Conservation (phyloP, 2,797 vertebrate genomes). For the Eulemur albifrons region DNA sequence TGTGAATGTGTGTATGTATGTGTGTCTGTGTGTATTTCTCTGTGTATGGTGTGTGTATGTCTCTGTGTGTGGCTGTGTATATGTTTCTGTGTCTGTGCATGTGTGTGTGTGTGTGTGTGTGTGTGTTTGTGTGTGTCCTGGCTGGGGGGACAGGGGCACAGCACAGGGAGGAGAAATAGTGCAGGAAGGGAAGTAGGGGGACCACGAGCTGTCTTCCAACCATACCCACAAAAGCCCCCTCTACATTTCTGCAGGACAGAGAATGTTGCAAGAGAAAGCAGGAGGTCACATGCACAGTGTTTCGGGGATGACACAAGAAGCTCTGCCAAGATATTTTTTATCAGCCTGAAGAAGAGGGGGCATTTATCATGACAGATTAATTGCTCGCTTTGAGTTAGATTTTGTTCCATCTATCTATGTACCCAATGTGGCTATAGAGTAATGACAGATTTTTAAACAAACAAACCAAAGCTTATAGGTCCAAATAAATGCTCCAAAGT, state of each 20-base stretch:
- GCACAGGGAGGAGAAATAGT: background rate
- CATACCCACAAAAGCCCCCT: background rate
- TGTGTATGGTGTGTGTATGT: too few relatives aligned
- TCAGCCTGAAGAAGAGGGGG: constrained; percentile 29
- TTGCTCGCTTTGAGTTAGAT: constrained; percentile 42
- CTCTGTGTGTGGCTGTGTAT: background rate
- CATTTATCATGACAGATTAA: constrained; percentile 61
- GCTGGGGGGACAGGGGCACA: background rate
- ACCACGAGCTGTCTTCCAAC: background rate
- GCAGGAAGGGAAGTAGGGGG: background rate
- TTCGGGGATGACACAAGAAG: background rate
- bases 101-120: rapidly evolving
- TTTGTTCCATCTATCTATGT: background rate
- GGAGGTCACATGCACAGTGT: background rate
- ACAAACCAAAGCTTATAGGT: background rate
- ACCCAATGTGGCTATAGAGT: background rate
- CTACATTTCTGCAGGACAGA: background rate
- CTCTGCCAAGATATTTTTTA: constrained; percentile 16
- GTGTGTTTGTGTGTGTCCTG: background rate
- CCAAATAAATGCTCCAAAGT: background rate
- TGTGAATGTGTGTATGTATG: background rate
- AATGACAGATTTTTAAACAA: constrained; percentile 63
- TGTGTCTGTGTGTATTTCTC: background rate
- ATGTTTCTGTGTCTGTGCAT: background rate
- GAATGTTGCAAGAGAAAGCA: background rate